Percentiles rank a stretch among this genome's conserved stretches.
Evolutionary conservation across 2,113 vertebrate genomes (phyloP).

Genomic region (Ameiurus melas): DNA sequence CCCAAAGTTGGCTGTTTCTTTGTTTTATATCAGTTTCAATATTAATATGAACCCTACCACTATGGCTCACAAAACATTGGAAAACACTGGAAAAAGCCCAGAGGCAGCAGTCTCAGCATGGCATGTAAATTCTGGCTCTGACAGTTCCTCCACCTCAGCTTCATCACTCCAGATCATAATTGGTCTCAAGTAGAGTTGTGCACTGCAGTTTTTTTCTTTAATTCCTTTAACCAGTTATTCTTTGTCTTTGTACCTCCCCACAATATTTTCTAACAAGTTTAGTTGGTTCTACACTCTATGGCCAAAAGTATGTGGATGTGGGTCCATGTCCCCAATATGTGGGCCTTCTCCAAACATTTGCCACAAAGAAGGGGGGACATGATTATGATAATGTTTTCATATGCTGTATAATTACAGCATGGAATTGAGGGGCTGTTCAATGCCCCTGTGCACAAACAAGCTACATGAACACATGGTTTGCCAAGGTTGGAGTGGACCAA

Average conservation of each 20-base stretch:
- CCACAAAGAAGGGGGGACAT: neutral
- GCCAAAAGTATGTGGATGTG: no score
- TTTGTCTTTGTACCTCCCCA: neutral
- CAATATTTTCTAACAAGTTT: neutral
- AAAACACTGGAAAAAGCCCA: neutral
- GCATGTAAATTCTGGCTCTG: neutral
- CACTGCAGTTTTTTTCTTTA: neutral
- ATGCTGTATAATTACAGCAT: neutral
- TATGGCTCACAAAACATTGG: neutral
- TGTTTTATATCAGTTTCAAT: neutral
- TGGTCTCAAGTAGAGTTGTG: neutral
- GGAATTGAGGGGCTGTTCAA: neutral
- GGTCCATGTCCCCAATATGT: neutral
- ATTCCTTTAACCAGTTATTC: neutral
- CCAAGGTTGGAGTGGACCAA: no score
- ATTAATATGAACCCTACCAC: neutral
- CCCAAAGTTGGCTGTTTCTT: neutral
- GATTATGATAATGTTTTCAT: neutral
- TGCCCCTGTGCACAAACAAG: neutral
- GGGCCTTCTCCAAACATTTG: neutral
- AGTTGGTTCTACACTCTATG: neutral
- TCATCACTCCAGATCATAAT: neutral
- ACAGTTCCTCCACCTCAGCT: neutral
- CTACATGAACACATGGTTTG: no score
- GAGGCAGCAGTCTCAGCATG: no score